These are phyloP conservation scores for Ceratina australensis DNA, from an alignment of 1,140 invertebrate species.

Conservation along the genomic window DNA sequence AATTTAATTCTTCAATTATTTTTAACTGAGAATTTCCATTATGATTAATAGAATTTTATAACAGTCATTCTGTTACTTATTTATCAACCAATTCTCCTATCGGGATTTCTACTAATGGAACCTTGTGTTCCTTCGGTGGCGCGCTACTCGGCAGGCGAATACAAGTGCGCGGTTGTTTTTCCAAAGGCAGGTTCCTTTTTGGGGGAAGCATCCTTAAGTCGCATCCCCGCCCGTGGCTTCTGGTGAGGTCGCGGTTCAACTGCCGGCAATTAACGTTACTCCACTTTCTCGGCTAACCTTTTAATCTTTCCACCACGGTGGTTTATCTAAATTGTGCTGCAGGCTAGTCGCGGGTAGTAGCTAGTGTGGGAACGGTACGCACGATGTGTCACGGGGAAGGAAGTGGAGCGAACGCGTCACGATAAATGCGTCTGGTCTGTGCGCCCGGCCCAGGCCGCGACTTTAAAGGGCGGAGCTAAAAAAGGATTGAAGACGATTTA, in stretches of 20 bases:
- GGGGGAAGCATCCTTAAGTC: not conserved
- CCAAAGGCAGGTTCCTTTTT: not conserved
- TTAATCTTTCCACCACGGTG: constrained; percentile 42
- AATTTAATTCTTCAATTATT: too few species aligned
- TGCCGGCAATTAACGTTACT: constrained; percentile 53
- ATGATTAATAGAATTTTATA: too few species aligned
- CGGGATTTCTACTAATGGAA: too few species aligned
- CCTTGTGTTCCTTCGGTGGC: too few species aligned
- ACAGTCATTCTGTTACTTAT: not conserved
- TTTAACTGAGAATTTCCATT: too few species aligned
- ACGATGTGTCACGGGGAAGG: constrained; percentile 37
- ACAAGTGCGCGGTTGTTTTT: not conserved
- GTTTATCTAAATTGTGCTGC: constrained; percentile 54
- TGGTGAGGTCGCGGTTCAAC: constrained; percentile 51
- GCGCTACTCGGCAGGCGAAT: not conserved
- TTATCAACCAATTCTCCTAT: not conserved
- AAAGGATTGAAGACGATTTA: constrained; percentile 50
- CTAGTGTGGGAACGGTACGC: constrained; percentile 46
- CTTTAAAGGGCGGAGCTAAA: constrained; percentile 39
- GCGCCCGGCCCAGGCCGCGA: constrained; percentile 4
- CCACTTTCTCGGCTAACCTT: constrained; percentile 50
- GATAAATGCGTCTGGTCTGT: constrained; percentile 45
- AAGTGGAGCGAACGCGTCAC: constrained; percentile 41
- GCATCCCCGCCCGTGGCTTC: constrained; percentile 4
- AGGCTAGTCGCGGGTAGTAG: not conserved